Percentiles rank a stretch among this genome's conserved stretches.
These are phyloP conservation scores for Dipodomys merriami DNA, from an alignment of 2,113 vertebrate genomes.

Conservation along the genomic window DNA sequence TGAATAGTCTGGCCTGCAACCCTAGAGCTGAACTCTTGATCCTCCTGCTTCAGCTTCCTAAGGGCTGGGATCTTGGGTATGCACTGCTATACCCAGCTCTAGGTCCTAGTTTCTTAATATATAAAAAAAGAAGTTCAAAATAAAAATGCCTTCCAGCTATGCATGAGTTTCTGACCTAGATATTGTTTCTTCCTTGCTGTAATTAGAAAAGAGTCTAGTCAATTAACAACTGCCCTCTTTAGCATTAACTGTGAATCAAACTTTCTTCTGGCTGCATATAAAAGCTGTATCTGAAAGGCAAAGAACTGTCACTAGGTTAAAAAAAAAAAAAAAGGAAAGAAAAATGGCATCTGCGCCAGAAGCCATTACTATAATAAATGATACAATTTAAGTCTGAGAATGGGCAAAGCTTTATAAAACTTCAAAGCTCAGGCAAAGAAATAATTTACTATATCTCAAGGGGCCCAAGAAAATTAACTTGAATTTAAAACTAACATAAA, in stretches of 20 bases:
- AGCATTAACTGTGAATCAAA: conserved; percentile 54
- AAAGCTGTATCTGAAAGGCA: conserved; percentile 33
- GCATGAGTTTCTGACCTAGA: conserved; percentile 47
- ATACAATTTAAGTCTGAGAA: neutral
- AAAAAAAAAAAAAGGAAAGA: neutral
- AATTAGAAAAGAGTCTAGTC: conserved; percentile 64
- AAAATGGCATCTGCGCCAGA: neutral
- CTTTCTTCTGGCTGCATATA: conserved; percentile 35
- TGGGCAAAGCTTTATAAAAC: conserved; percentile 3
- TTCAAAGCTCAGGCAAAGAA: conserved; percentile 31
- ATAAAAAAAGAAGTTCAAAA: conserved; percentile 8
- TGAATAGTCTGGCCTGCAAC: neutral
- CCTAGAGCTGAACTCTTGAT: neutral
- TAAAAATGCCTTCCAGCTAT: neutral
- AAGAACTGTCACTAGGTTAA: neutral
- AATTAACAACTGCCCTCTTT: conserved; percentile 66
- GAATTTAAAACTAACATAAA: neutral
- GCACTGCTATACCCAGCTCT: neutral
- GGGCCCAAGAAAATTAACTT: neutral
- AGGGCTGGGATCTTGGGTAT: neutral
- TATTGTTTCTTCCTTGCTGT: conserved; percentile 64
- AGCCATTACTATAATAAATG: neutral
- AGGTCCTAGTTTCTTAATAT: neutral
- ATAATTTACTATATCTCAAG: conserved; percentile 10
- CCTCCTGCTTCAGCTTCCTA: neutral